Evolutionary conservation across 2,888 invertebrate genomes (phyloP).

Genomic region (Noctua janthina): DNA sequence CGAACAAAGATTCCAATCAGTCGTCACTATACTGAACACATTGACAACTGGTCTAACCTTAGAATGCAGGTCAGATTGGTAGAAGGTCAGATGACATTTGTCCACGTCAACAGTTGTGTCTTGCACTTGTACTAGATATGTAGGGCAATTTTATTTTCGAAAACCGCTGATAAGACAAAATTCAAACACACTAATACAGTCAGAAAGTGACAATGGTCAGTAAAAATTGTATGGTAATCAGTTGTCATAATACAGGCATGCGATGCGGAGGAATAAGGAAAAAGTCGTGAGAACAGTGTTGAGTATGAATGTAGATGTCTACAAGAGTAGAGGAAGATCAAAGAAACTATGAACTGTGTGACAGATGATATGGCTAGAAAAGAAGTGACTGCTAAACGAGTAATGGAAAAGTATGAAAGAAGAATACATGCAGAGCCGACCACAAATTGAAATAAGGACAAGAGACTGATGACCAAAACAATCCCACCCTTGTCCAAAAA

Average conservation of each 20-base stretch:
- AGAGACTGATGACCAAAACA: background rate
- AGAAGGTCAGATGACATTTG: conserved; percentile 24
- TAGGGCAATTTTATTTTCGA: background rate
- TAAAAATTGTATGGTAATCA: background rate
- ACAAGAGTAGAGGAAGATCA: background rate
- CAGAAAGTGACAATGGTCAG: no score
- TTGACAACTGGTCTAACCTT: conserved; percentile 44
- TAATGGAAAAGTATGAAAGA: background rate
- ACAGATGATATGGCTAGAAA: background rate
- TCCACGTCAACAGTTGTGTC: conserved; percentile 7
- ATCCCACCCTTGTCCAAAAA: conserved; percentile 4
- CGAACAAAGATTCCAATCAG: conserved; percentile 36
- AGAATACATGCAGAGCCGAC: background rate
- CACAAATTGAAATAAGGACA: background rate
- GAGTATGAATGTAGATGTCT: background rate
- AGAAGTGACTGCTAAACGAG: background rate
- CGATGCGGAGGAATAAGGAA: background rate
- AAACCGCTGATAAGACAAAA: background rate
- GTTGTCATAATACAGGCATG: background rate
- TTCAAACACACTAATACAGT: background rate
- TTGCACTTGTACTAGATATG: background rate
- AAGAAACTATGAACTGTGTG: background rate
- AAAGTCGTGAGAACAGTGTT: background rate
- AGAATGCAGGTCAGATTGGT: conserved; percentile 21
- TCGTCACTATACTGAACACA: conserved; percentile 16